Evolutionary conservation across 1,140 invertebrate genomes (phyloP).

Genomic region (Lanistes nyassanus): DNA sequence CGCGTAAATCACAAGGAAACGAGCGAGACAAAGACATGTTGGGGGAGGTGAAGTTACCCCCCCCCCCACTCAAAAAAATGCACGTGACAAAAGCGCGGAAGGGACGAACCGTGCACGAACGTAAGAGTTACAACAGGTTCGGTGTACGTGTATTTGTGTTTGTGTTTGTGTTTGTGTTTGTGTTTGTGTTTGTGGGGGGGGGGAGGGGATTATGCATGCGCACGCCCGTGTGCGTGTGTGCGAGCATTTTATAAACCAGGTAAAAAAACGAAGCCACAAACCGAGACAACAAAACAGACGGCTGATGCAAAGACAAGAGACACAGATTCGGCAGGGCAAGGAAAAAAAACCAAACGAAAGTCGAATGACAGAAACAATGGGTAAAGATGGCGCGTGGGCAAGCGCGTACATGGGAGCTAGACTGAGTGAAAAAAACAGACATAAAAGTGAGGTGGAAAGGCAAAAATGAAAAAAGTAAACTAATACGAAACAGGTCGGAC

Average conservation of each 20-base stretch:
- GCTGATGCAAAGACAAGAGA: neutral
- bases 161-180: neutral
- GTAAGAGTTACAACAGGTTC: neutral
- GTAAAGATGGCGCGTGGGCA: neutral
- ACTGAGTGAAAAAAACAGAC: neutral
- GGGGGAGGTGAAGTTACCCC: too few relatives aligned
- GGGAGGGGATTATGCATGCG: neutral
- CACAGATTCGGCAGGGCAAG: neutral
- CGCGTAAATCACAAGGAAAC: neutral
- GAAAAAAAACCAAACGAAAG: neutral
- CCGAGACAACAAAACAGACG: neutral
- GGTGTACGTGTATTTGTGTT: neutral
- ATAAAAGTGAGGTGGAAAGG: neutral
- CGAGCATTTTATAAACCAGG: neutral
- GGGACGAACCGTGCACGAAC: neutral
- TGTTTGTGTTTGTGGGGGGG: neutral
- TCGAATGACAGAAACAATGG: neutral
- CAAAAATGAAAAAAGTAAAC: neutral
- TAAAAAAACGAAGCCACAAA: neutral
- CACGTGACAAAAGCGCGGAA: neutral
- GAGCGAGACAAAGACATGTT: neutral
- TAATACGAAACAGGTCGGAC: too few relatives aligned
- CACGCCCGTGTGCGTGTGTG: neutral
- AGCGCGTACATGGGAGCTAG: neutral
- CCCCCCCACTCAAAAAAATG: neutral